Conservation (phyloP, 2,888 invertebrate genomes). For the Neelides folsomi region DNA sequence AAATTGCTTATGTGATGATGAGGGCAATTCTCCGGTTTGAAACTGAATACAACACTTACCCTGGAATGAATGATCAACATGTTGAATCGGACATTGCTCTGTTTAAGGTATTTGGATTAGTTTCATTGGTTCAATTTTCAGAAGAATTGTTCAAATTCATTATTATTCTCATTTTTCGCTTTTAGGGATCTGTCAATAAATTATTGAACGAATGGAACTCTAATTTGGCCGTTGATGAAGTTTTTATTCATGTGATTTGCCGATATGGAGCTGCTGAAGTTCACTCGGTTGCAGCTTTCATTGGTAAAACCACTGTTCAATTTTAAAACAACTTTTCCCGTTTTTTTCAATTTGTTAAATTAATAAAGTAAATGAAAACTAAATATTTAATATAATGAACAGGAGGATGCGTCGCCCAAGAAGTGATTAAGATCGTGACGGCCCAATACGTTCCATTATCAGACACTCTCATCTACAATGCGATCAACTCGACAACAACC, state of each 20-base stretch:
- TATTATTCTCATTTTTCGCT: constrained; percentile 3
- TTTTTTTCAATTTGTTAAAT: background rate
- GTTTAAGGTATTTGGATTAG: constrained; percentile 49
- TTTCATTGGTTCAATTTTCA: background rate
- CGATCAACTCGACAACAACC: constrained; percentile 69
- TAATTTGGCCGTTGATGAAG: constrained; percentile 61
- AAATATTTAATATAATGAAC: constrained; percentile 8
- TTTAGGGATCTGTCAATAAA: constrained; percentile 49
- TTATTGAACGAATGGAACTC: constrained; percentile 73
- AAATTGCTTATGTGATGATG: constrained; percentile 78
- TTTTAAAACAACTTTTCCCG: too few species aligned
- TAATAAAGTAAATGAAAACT: background rate
- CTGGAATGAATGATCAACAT: constrained; percentile 64
- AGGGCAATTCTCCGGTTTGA: constrained; percentile 83
- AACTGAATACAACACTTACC: constrained; percentile 73
- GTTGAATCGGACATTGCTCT: constrained; percentile 81
- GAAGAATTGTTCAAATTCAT: background rate
- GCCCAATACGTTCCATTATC: constrained; percentile 91
- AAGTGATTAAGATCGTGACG: constrained; percentile 87
- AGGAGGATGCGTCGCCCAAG: constrained; percentile 89
- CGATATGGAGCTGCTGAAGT: constrained; percentile 89
- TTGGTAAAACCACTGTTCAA: constrained; percentile 43
- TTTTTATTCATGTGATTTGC: constrained; percentile 87
- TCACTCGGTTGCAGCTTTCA: constrained; percentile 82
- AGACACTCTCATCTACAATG: constrained; percentile 92